Evolutionary conservation across 2,797 vertebrate species (phyloP).

Genomic region (Neoniphon sammara): DNA sequence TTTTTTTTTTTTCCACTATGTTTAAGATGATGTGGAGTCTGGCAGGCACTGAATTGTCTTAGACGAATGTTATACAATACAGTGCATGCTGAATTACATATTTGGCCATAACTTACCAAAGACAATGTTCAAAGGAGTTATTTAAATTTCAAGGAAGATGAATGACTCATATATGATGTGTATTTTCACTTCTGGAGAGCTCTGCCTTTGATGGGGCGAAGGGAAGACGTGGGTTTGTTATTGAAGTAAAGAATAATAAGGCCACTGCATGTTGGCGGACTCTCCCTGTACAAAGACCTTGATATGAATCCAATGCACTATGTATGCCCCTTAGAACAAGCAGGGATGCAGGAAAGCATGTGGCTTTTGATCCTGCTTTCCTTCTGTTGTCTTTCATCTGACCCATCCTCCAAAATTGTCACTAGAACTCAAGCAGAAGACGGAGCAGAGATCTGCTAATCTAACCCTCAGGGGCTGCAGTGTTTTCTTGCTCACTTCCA

Average conservation of each 20-base stretch:
- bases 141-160: slow-evolving; percentile 80
- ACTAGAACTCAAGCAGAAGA: slow-evolving; percentile 74
- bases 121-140: slow-evolving; percentile 80
- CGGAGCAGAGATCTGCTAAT: slow-evolving; percentile 71
- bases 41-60: slow-evolving; percentile 50
- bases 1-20: slow-evolving; percentile 29
- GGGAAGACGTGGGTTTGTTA: slow-evolving; percentile 81
- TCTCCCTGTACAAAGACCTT: slow-evolving; percentile 81
- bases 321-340: slow-evolving; percentile 83
- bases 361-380: slow-evolving; percentile 84
- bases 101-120: slow-evolving; percentile 74
- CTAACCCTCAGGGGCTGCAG: slow-evolving; percentile 68
- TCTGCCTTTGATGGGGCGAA: slow-evolving; percentile 80
- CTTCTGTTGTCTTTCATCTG: slow-evolving; percentile 84
- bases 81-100: slow-evolving; percentile 57
- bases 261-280: slow-evolving; percentile 79
- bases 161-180: slow-evolving; percentile 80
- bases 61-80: slow-evolving; percentile 53
- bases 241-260: slow-evolving; percentile 86
- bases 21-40: slow-evolving; percentile 15
- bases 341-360: slow-evolving; percentile 80
- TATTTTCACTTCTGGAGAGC: slow-evolving; percentile 81
- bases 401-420: slow-evolving; percentile 84
- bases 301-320: slow-evolving; percentile 85
- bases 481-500: slow-evolving; percentile 72